Base-by-base conservation (phyloP, 1,140 invertebrate genomes). In the Polypedilum pembai region DNA sequence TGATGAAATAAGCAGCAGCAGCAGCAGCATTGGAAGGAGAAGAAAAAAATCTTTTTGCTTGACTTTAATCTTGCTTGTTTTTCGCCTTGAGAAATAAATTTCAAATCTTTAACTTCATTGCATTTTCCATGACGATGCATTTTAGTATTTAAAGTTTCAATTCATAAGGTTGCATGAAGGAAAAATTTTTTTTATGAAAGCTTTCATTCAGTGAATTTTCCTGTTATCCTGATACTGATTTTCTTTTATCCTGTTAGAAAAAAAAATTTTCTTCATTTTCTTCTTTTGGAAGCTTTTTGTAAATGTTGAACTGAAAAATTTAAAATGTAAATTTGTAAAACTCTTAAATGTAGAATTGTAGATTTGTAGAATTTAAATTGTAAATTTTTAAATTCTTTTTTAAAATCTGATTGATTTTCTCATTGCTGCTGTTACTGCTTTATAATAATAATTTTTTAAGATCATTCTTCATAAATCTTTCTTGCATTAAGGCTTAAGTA, bases 1-100 rank as follows among this genome's bases (percentile, higher is more conserved):
- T 45, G 41, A 45, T 56, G n/a, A 56, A n/a, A 56, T 56, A 56
- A 56, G 45, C 45, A 56, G 45, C 45, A 56, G 10, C 45, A 56
- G n/a, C 45, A 56, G 41, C 8, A 45, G 41, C n/a, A n/a, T 45
- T 45, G 8, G 8, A 45, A 45, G 41, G 1, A 45, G 41, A 45
- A 45, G 15, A 45, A 10, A 45, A 45, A n/a, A n/a, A n/a, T n/a
- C n/a, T n/a, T n/a, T n/a, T n/a, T 10, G 41, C 8, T 56, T 56
- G 12, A n/a, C 45, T 56, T 56, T 56, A 56, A 56, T 56, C 45
- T 56, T n/a, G 0, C n/a, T 12, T n/a, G 45, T n/a, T 33, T 56
- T 56, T 15, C 15, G 12, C 45, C 45, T 56, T 56, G 45, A 45
- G 15, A 45, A 8, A n/a, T n/a, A n/a, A n/a, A n/a, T 10, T 45